Conservation (phyloP, 2,888 invertebrate genomes). For the Acleris emargana region DNA sequence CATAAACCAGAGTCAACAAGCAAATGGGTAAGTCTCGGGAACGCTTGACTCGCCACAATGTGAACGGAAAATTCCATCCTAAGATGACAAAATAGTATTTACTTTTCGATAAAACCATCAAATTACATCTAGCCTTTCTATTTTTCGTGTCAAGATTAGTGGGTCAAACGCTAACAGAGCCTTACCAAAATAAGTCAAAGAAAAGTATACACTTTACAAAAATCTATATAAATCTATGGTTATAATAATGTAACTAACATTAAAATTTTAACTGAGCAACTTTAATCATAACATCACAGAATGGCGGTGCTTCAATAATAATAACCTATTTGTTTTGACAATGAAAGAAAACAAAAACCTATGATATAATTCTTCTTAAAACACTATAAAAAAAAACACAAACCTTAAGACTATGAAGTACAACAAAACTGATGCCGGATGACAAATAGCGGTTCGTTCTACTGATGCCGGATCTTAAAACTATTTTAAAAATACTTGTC, state of each 20-base stretch:
- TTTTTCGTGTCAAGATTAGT: too few species aligned
- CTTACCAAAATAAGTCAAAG: too few species aligned
- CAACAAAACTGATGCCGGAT: conserved; percentile 61
- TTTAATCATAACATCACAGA: conserved; percentile 48
- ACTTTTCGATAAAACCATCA: too few species aligned
- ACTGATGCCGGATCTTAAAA: conserved; percentile 40
- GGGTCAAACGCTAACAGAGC: too few species aligned
- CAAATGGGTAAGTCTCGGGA: conserved; percentile 7
- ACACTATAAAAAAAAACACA: conserved; percentile 46
- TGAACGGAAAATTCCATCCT: too few species aligned
- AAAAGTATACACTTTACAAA: conserved; percentile 24
- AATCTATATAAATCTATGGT: conserved; percentile 39
- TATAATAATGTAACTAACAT: conserved; percentile 47
- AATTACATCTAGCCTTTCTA: too few species aligned
- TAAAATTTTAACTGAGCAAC: conserved; percentile 77
- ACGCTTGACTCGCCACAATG: background rate
- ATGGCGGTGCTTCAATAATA: conserved; percentile 26
- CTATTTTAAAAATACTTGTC: conserved; percentile 53
- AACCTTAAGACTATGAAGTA: conserved; percentile 54
- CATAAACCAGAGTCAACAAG: background rate
- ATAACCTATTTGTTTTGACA: conserved; percentile 21
- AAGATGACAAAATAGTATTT: too few species aligned
- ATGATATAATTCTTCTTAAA: conserved; percentile 38
- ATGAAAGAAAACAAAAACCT: conserved; percentile 17
- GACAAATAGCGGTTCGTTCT: conserved; percentile 18